Percentiles rank a stretch among this genome's conserved stretches.
Conservation (phyloP, 1,140 invertebrate genomes). For the Manduca sexta region DNA sequence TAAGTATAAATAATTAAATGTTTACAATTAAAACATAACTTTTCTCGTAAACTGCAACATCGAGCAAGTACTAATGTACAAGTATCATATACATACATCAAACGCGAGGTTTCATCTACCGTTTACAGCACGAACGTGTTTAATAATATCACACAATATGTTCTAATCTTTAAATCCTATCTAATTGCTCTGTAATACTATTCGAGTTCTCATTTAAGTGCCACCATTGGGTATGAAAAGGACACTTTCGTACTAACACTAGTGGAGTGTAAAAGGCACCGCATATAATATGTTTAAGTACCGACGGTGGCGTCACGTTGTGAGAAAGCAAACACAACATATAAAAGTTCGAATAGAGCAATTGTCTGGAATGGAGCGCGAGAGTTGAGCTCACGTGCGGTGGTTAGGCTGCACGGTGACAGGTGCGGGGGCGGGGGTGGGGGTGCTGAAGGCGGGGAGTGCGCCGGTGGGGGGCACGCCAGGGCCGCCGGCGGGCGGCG, state of each 20-base stretch:
- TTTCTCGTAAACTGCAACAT: background rate
- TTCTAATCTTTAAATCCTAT: too few species aligned
- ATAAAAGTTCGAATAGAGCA: too few species aligned
- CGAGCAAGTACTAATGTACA: background rate
- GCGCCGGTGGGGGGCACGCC: constrained; percentile 11
- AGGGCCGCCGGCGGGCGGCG: constrained; percentile 1
- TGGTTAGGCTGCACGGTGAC: constrained; percentile 58
- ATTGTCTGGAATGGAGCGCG: background rate
- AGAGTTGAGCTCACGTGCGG: constrained; percentile 14
- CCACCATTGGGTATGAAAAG: too few species aligned
- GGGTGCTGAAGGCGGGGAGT: constrained; percentile 15
- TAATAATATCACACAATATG: too few species aligned
- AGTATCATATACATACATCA: background rate
- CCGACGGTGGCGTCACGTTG: too few species aligned
- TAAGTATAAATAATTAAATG: background rate
- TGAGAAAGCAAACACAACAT: too few species aligned
- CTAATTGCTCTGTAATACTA: too few species aligned
- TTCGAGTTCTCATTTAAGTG: too few species aligned
- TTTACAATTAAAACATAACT: background rate
- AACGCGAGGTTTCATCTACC: constrained; percentile 1
- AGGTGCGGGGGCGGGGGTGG: constrained; percentile 35
- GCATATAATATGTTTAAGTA: too few species aligned
- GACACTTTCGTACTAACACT: too few species aligned
- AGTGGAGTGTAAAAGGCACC: too few species aligned
- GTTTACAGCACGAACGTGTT: background rate